Evolutionary conservation across 2,113 vertebrate genomes (phyloP).

Genomic region (Ceuthmochares aereus): DNA sequence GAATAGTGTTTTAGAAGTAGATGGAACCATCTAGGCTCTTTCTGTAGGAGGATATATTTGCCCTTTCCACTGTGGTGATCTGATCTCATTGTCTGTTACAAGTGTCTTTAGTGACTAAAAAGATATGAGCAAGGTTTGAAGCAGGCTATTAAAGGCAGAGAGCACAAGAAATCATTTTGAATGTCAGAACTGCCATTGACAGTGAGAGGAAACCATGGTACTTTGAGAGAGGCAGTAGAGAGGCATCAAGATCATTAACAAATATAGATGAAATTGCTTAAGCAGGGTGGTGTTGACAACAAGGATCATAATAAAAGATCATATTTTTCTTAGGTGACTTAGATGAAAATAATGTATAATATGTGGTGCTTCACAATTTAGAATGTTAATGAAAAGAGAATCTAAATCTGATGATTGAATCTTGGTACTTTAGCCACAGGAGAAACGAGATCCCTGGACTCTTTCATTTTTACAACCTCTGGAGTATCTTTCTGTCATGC

Average conservation of each 20-base stretch:
- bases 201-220: not conserved
- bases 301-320: not conserved
- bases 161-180: not conserved
- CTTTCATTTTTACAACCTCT: not conserved
- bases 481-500: conserved; percentile 31
- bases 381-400: not conserved
- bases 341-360: not conserved
- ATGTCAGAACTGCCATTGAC: not conserved
- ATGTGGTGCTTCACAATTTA: not conserved
- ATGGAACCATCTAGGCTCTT: not conserved
- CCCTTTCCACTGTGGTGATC: not conserved
- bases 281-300: not conserved
- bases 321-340: not conserved
- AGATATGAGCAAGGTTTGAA: not conserved
- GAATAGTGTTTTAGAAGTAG: not conserved
- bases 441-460: conserved; percentile 20
- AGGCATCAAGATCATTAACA: not conserved
- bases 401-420: conserved; percentile 12
- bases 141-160: not conserved
- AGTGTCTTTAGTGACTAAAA: not conserved
- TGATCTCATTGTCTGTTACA: not conserved
- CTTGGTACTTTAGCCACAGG: not conserved
- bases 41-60: not conserved
- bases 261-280: not conserved
- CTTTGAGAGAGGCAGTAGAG: not conserved